Base-by-base conservation (phyloP, 1,140 invertebrate species). In the Luehdorfia chinensis region DNA sequence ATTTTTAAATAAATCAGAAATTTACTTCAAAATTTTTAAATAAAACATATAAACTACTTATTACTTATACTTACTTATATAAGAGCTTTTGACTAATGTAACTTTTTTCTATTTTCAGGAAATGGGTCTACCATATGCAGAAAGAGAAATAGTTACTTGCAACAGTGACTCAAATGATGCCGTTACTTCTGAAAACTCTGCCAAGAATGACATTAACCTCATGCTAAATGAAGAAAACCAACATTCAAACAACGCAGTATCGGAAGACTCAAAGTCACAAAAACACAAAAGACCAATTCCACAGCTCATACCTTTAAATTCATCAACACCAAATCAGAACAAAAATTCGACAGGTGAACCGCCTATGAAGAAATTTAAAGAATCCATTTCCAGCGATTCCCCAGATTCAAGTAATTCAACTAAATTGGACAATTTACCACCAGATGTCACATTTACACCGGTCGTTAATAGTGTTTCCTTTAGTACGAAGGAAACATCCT, bases 231-330 rank as follows among this genome's bases (percentile, higher is more conserved):
- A 53, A 57, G 19, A 41, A 34, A 41, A 63, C 11, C 18, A 11
- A 5, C 57, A 61, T 18, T 58, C 32, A 25, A 52, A 49, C 14
- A 36, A 50, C 15, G 41, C 52, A 5, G 34, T 45, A 28, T 53
- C 53, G 11, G 72, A 81, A 33, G 77, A 79, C 8, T 44, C 44
- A 6, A 78, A 69, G 52, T 57, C 50, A 23, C 61, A 75, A 28
- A 83, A 73, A 53, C 64, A 75, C 39, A 71, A 37, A 32, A 78
- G 92, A 23, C 92, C 92, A 0, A 88, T 93, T 56, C 93, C 92
- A 19, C 92, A 92, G 66, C 85, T 94, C 2, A 93, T 93, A 69
- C 92, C 93, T 0, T 89, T 94, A 41, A 78, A 77, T 46, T 47
- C 75, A 6, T 86, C 80, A 12, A 77, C 78, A 0, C 78, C 80